Conservation (phyloP, 2,888 invertebrate genomes). For the Bembecia ichneumoniformis region DNA sequence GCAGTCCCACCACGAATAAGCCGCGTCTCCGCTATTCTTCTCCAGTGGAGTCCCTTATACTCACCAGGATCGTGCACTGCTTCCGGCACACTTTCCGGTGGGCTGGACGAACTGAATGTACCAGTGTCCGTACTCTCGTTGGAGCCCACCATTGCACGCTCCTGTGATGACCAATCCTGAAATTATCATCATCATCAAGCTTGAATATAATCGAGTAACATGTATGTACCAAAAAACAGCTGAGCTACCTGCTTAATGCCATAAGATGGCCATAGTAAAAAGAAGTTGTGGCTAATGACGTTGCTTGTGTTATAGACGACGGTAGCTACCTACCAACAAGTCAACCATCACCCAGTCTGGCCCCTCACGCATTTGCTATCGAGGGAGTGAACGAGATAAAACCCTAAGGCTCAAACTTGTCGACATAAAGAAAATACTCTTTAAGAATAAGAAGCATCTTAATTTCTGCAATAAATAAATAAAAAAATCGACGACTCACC, state of each 20-base stretch:
- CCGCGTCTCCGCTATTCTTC: too few relatives aligned
- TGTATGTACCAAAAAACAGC: too few relatives aligned
- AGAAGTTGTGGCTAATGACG: too few relatives aligned
- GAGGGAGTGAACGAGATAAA: too few relatives aligned
- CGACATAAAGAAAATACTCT: not conserved
- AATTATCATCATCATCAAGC: not conserved
- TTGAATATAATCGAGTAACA: too few relatives aligned
- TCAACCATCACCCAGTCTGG: too few relatives aligned
- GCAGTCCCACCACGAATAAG: too few relatives aligned
- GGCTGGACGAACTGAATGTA: conserved; percentile 60
- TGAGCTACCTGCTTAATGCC: too few relatives aligned
- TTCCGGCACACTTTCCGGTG: conserved; percentile 48
- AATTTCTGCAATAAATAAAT: not conserved
- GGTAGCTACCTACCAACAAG: too few relatives aligned
- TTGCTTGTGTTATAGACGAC: too few relatives aligned
- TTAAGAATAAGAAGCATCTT: not conserved
- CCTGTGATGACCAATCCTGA: conserved; percentile 58
- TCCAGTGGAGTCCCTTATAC: conserved; percentile 7
- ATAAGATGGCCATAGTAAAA: too few relatives aligned
- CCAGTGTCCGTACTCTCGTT: conserved; percentile 61
- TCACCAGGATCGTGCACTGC: conserved; percentile 24
- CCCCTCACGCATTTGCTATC: too few relatives aligned
- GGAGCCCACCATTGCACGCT: conserved; percentile 63
- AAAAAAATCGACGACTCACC: conserved; percentile 22
- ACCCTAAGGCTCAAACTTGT: not conserved